These are phyloP conservation scores for Cephus rjabovi DNA, from an alignment of 2,888 invertebrate species.

Conservation along the genomic window DNA sequence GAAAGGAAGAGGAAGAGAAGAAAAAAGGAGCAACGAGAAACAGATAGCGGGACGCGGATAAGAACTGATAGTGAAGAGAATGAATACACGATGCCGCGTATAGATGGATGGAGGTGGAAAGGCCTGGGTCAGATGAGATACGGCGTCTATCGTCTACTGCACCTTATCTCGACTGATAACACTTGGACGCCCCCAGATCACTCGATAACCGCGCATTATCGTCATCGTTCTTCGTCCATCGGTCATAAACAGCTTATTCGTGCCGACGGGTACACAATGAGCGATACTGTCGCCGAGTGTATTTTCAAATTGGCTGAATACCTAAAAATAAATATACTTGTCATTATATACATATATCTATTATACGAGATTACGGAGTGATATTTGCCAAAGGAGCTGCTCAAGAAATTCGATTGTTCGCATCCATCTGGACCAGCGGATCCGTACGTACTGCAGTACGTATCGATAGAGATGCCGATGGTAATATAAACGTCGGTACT, in stretches of 20 bases:
- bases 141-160: conserved; percentile 50
- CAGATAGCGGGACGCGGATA: conserved; percentile 19
- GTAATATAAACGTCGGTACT: background rate
- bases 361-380: background rate
- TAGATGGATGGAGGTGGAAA: conserved; percentile 41
- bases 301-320: background rate
- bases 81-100: background rate
- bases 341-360: background rate
- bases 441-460: background rate
- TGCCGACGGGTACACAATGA: background rate
- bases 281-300: background rate
- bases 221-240: conserved; percentile 54
- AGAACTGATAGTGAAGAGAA: background rate
- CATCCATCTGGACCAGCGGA: background rate
- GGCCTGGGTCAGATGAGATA: conserved; percentile 65
- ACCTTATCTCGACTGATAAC: conserved; percentile 58
- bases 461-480: background rate
- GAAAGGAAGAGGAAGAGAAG: conserved; percentile 25
- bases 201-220: conserved; percentile 60
- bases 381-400: background rate
- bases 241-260: conserved; percentile 34
- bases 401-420: background rate
- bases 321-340: background rate
- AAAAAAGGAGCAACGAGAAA: conserved; percentile 20
- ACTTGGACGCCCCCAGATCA: conserved; percentile 66